Evolutionary conservation across 2,113 vertebrate species (phyloP).

Genomic region (Stercorarius parasiticus): DNA sequence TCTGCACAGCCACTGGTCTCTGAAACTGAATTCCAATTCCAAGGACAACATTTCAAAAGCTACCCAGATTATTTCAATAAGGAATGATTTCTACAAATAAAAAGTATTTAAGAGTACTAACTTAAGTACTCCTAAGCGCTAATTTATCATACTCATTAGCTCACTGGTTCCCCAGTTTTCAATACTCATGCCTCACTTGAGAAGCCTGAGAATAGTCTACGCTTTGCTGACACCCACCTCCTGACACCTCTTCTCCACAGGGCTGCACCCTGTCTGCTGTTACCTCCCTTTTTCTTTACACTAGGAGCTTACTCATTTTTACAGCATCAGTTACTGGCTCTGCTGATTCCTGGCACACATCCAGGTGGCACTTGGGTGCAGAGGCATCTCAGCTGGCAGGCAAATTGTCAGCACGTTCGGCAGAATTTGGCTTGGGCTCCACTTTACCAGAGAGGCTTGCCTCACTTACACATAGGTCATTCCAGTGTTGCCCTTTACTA

Average conservation of each 20-base stretch:
- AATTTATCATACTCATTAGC: neutral
- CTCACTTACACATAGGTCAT: neutral
- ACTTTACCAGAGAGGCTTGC: neutral
- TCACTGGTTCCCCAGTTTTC: neutral
- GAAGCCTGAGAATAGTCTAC: neutral
- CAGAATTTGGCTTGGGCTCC: neutral
- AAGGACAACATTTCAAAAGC: neutral
- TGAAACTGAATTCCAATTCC: neutral
- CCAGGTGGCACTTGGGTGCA: neutral
- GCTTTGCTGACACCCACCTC: neutral
- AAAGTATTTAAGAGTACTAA: neutral
- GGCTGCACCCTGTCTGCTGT: accelerated
- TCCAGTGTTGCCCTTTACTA: neutral
- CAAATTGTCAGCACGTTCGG: neutral
- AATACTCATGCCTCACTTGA: too few species aligned
- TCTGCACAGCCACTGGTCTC: neutral
- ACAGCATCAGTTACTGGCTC: neutral
- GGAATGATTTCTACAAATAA: neutral
- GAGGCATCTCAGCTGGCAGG: neutral
- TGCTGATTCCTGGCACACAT: neutral
- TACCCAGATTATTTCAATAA: neutral
- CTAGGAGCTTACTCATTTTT: neutral
- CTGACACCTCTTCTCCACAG: neutral
- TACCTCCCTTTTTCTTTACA: neutral
- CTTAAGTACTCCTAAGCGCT: neutral